phyloP scores from a whole-genome alignment of 2,888 invertebrate genomes.

The Diogma glabrata region DNA sequence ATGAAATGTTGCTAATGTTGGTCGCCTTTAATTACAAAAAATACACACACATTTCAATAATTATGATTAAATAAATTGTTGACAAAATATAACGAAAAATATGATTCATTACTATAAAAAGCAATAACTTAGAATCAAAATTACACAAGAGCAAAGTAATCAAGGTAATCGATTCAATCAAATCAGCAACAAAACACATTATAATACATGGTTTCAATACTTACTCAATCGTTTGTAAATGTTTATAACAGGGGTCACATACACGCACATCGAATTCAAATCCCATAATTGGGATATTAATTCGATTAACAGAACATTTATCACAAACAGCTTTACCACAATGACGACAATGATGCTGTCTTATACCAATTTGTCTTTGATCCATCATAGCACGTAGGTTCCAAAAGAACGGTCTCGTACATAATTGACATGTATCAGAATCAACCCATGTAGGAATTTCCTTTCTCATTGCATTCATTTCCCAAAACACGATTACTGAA shows the following conservation, averaged over 20 bases:
- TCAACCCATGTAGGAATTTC: slow-evolving; percentile 96
- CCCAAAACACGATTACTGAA: slow-evolving; percentile 87
- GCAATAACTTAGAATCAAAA: too few species aligned
- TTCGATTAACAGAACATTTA: slow-evolving; percentile 75
- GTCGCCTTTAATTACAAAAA: slow-evolving; percentile 48
- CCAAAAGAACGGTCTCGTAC: slow-evolving; percentile 96
- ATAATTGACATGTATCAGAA: slow-evolving; percentile 87
- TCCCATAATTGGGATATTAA: slow-evolving; percentile 91
- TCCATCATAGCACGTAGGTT: slow-evolving; percentile 98
- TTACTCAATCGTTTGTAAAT: slow-evolving; percentile 76
- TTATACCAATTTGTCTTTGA: slow-evolving; percentile 71
- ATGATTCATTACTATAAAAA: not conserved
- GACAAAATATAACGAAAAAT: slow-evolving; percentile 8
- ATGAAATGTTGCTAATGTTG: slow-evolving; percentile 87
- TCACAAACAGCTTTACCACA: slow-evolving; percentile 96
- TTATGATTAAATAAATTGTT: slow-evolving; percentile 5
- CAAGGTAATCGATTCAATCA: too few species aligned
- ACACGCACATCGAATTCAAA: slow-evolving; percentile 96
- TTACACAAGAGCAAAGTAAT: too few species aligned
- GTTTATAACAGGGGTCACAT: slow-evolving; percentile 81
- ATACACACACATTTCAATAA: not conserved
- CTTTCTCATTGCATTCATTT: slow-evolving; percentile 76
- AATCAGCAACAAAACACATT: too few species aligned
- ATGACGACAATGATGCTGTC: slow-evolving; percentile 83
- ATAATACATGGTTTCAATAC: too few species aligned